Conservation (phyloP, 1,140 invertebrate species). For the Drosophila sucinea region DNA sequence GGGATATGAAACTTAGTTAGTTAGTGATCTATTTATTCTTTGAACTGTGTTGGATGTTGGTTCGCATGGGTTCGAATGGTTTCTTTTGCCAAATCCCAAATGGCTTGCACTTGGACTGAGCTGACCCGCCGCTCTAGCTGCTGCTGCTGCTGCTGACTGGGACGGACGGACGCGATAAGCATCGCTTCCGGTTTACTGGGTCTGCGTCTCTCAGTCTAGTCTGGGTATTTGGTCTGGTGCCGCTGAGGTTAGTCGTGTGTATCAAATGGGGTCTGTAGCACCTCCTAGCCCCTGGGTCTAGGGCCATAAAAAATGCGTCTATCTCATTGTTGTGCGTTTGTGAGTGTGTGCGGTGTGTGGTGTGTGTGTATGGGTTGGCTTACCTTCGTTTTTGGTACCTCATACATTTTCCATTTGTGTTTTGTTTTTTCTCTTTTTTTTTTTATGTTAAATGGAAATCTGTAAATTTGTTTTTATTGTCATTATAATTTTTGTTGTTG, state of each 20-base stretch:
- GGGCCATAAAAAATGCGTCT: conserved; percentile 70
- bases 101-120: conserved; percentile 44
- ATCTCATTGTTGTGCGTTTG: conserved; percentile 37
- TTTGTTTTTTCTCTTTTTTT: conserved; percentile 33
- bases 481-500: conserved; percentile 67
- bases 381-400: conserved; percentile 75
- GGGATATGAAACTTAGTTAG: too few species aligned
- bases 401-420: conserved; percentile 53
- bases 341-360: conserved; percentile 7
- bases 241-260: conserved; percentile 75
- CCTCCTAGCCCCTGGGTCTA: conserved; percentile 43
- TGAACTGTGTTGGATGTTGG: not conserved
- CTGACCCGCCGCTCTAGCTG: not conserved
- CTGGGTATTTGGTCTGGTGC: conserved; percentile 21
- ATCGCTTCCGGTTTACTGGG: conserved; percentile 68
- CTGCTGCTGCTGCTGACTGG: not conserved
- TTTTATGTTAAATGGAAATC: conserved; percentile 72
- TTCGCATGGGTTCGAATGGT: not conserved
- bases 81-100: conserved; percentile 61
- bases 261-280: conserved; percentile 79
- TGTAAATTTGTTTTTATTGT: conserved; percentile 81
- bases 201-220: conserved; percentile 37
- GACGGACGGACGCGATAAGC: conserved; percentile 55
- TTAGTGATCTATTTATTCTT: too few species aligned
- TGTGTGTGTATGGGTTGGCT: conserved; percentile 35